Percentiles rank a stretch among this genome's conserved stretches.
phyloP scores from a whole-genome alignment of 2,888 invertebrate genomes.

The Conops quadrifasciatus region DNA sequence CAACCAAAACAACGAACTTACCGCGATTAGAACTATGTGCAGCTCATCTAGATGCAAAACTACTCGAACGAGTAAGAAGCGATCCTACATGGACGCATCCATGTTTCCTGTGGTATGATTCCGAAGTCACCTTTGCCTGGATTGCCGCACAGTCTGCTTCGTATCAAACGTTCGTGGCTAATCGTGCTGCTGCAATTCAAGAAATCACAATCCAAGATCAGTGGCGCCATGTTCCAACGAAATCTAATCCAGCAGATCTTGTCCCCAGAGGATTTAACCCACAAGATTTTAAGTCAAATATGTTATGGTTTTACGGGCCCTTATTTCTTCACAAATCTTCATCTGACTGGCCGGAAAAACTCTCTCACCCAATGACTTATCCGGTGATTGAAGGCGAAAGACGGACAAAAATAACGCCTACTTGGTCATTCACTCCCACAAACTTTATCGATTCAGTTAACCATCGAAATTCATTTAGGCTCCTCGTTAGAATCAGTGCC shows the following conservation, averaged over 20 bases:
- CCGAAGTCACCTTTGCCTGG: neutral
- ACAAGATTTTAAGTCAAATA: neutral
- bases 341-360: neutral
- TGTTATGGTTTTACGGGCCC: neutral
- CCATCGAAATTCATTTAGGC: neutral
- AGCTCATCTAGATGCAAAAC: conserved; percentile 6
- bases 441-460: neutral
- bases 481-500: neutral
- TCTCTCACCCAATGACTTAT: neutral
- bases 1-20: neutral
- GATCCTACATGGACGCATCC: too few species aligned
- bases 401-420: too few species aligned
- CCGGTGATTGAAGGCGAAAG: too few species aligned
- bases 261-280: conserved; percentile 9
- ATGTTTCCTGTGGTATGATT: neutral
- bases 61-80: too few species aligned
- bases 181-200: neutral
- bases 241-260: neutral
- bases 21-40: neutral
- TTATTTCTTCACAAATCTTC: neutral
- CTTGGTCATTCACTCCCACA: neutral
- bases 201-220: conserved; percentile 1
- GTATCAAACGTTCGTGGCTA: neutral
- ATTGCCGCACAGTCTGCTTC: too few species aligned
- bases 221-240: conserved; percentile 12